Percentiles rank a stretch among this genome's conserved stretches.
phyloP scores from a whole-genome alignment of 2,113 vertebrate species.

The Edolisoma coerulescens region DNA sequence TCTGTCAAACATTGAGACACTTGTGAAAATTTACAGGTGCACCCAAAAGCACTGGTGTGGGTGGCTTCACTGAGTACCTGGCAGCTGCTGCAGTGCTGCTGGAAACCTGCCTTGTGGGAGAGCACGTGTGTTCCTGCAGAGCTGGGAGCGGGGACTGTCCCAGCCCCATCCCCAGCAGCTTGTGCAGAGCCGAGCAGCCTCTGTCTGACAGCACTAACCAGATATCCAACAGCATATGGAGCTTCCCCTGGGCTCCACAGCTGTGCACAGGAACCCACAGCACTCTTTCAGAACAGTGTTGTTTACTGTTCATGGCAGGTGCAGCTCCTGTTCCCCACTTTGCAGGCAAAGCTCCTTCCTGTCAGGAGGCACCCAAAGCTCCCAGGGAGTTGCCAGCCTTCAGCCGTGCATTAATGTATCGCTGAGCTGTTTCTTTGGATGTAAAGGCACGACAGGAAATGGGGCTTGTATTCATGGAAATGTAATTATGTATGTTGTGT shows the following conservation, averaged over 20 bases:
- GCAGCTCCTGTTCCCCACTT: neutral
- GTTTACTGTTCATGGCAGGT: neutral
- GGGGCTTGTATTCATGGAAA: constrained; percentile 13
- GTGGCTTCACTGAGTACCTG: neutral
- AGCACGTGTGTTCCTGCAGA: fast-evolving
- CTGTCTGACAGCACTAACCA: neutral
- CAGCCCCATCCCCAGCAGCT: neutral
- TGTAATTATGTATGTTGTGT: constrained; percentile 42
- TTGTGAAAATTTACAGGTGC: neutral
- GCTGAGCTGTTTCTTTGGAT: neutral
- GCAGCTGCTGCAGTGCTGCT: neutral
- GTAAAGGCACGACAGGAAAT: neutral
- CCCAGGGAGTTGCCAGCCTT: neutral
- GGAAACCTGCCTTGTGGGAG: neutral
- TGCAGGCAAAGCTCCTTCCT: neutral
- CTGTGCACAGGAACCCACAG: neutral
- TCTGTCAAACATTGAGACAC: neutral
- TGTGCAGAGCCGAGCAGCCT: neutral
- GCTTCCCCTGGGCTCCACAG: constrained; percentile 10
- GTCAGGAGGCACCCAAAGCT: neutral
- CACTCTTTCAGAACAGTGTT: neutral
- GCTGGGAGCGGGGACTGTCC: neutral
- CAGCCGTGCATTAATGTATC: neutral
- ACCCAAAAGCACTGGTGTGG: too few species aligned
- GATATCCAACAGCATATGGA: neutral